Evolutionary conservation across 92 coral and sea anemone genomes (phyloP).

Genomic region (Desmophyllum pertusum): DNA sequence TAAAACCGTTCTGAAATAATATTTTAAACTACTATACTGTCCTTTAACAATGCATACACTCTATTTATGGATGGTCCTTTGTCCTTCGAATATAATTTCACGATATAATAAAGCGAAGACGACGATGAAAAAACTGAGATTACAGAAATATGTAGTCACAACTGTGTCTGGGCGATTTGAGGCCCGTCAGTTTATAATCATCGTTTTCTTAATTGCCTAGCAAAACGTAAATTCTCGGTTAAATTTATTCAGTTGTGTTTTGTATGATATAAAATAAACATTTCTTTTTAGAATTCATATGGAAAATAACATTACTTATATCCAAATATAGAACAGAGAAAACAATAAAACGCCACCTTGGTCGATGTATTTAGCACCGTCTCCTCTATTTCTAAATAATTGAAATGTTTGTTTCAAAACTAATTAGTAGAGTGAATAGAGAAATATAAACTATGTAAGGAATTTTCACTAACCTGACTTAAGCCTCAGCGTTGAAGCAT

Average conservation of each 20-base stretch:
- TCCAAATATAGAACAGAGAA: neutral
- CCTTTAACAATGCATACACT: neutral
- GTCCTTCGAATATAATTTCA: neutral
- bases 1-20: neutral
- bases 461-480: constrained; percentile 30
- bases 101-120: neutral
- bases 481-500: constrained; percentile 7
- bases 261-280: too few species aligned
- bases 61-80: neutral
- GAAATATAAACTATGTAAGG: neutral
- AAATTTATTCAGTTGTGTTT: too few species aligned
- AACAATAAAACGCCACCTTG: neutral
- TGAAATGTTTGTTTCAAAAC: neutral
- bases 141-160: neutral
- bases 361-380: neutral
- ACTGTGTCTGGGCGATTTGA: neutral
- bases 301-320: neutral
- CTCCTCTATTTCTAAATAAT: neutral
- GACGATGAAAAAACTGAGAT: neutral
- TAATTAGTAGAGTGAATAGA: neutral
- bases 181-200: neutral
- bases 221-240: neutral
- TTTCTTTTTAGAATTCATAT: too few species aligned
- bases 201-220: too few species aligned
- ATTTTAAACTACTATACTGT: neutral